Evolutionary conservation across 1,140 invertebrate genomes (phyloP), one percentile per base, ranked within the genome.

Genomic region (Pseudoatta argentina): DNA sequence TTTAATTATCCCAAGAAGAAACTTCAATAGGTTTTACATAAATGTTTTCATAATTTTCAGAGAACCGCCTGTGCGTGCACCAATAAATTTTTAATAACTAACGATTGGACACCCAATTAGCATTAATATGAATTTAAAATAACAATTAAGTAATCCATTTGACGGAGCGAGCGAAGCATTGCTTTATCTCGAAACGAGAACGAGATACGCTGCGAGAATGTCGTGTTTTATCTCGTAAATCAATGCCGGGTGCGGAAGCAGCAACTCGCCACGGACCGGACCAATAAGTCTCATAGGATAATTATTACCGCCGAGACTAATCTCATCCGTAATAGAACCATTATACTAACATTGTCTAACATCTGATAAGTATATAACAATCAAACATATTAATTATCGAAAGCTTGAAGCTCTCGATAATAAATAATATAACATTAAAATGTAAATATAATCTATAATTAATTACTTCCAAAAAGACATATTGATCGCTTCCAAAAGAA

Each of bases 211-310:
- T 69, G 53, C 34, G 24, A 30, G 39, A 66, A 44, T 59, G 24
- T 69, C 64, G 27, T 24, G 27, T 87, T 85, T 71, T 87, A 61
- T 72, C 57, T 85, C 78, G 57, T 87, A 87, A 85, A 89, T 89
- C 81, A 30, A 69, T 48, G 34, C 30, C 39, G 39, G 7, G 0
- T 44, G 8, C 24, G 78, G 27, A 78, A 44, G 48, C 64, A 24
- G 48, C 30, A 48, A 27, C 12, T 76, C 53, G 53, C 8, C 30
- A 48, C 39, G 24, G 21, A 53, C 30, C 21, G 24, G 57, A n/a
- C 63, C 24, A 69, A 61, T 69, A 7, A 78, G 53, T 18, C 34
- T 34, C 7, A 44, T 44, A 24, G 39, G n/a, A 66, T 77, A 73
- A 83, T 77, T 78, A 71, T 82, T 67, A 44, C 57, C 34, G 64